A percentile compares a stretch with the other conserved stretches of the same genome.
phyloP scores from a whole-genome alignment of 2,888 invertebrate species.

The Mythimna loreyi region DNA sequence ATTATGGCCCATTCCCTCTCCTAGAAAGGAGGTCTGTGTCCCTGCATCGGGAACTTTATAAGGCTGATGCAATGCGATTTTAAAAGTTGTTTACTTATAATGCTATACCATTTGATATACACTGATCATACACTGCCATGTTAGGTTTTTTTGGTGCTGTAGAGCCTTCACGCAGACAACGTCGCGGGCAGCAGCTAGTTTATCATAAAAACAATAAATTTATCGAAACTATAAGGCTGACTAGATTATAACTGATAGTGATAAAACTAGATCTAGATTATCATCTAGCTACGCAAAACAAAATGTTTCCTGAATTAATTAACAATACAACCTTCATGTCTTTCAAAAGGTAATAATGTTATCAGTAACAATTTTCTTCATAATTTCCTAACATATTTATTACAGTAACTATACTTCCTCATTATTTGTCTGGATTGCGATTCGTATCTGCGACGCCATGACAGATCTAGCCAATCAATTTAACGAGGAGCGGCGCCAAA shows the following conservation, averaged over 20 bases:
- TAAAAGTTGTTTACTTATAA: no score
- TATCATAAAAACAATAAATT: not conserved
- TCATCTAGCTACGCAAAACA: not conserved
- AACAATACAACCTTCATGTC: not conserved
- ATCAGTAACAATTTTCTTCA: conserved; percentile 14
- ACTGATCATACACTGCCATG: no score
- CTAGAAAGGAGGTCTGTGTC: no score
- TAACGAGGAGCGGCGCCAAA: conserved; percentile 47
- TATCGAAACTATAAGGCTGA: not conserved
- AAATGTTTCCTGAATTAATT: not conserved
- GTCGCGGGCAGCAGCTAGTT: no score
- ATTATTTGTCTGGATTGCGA: conserved; percentile 36
- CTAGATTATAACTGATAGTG: not conserved
- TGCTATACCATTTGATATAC: no score
- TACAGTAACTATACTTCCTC: conserved; percentile 36
- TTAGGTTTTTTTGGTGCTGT: no score
- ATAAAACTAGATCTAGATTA: not conserved
- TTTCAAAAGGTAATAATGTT: conserved; percentile 22
- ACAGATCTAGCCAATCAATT: conserved; percentile 60
- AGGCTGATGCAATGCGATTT: no score
- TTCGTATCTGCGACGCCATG: conserved; percentile 44
- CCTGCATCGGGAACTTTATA: no score
- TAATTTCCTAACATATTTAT: conserved; percentile 30
- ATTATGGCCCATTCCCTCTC: no score
- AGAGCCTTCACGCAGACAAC: no score